Conservation (phyloP, 2,113 vertebrate genomes). For the Rhinogobius similis region DNA sequence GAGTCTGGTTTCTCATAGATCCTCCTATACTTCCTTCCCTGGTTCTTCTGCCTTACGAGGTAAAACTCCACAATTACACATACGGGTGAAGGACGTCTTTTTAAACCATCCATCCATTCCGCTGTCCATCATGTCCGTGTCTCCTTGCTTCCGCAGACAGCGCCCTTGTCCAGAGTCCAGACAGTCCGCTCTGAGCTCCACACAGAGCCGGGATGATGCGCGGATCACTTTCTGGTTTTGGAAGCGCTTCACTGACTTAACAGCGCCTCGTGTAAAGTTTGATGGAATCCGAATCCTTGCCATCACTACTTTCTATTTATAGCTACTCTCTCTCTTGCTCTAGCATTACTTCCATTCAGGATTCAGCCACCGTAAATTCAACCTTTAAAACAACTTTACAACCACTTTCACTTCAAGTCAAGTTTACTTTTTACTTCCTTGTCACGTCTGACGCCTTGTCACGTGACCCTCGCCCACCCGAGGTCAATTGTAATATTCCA, state of each 20-base stretch:
- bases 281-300: conserved; percentile 18
- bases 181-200: conserved; percentile 1
- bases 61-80: no score
- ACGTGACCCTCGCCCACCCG: neutral
- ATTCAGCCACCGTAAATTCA: neutral
- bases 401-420: conserved; percentile 12
- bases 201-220: neutral
- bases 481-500: conserved; percentile 29
- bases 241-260: conserved; percentile 26
- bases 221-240: conserved; percentile 34
- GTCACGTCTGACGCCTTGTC: neutral
- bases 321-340: conserved; percentile 16
- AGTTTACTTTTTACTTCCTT: neutral
- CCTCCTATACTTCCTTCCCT: no score
- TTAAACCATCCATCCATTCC: neutral
- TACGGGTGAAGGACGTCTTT: no score
- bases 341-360: conserved; percentile 7
- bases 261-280: conserved; percentile 11
- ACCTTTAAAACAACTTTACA: neutral
- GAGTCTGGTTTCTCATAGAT: no score
- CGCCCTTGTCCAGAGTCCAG: neutral
- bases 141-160: neutral
- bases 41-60: no score
- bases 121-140: neutral
- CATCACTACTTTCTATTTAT: conserved; percentile 41